phyloP scores from a whole-genome alignment of 2,797 vertebrate species.

The Nannoperca australis region DNA sequence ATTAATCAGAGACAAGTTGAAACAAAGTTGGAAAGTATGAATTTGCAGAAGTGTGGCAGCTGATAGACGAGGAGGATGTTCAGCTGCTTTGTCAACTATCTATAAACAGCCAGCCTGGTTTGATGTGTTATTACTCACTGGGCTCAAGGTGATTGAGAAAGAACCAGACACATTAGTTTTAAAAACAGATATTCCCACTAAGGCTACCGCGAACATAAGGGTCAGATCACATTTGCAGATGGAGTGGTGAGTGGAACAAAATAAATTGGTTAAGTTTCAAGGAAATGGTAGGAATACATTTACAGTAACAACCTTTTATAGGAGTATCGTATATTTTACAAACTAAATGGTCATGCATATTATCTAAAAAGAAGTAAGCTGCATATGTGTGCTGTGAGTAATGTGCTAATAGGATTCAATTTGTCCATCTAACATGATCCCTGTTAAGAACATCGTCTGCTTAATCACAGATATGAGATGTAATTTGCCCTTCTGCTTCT shows the following conservation, averaged over 20 bases:
- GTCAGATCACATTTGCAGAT: constrained; percentile 20
- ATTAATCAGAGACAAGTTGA: constrained; percentile 69
- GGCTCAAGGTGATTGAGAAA: constrained; percentile 46
- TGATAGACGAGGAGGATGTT: constrained; percentile 55
- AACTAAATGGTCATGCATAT: constrained; percentile 2
- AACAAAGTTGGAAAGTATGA: constrained; percentile 51
- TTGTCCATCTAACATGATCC: constrained; percentile 24
- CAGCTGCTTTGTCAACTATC: constrained; percentile 24
- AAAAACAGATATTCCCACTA: constrained; percentile 39
- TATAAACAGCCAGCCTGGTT: constrained; percentile 42
- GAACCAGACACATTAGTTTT: constrained; percentile 28
- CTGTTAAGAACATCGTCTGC: constrained; percentile 49
- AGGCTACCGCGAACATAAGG: constrained; percentile 3
- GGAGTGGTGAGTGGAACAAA: not conserved
- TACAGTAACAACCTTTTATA: not conserved
- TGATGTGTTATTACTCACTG: constrained; percentile 53
- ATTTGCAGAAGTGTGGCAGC: constrained; percentile 39
- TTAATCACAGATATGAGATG: constrained; percentile 41
- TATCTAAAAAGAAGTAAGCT: constrained; percentile 12
- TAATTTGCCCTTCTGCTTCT: constrained; percentile 33
- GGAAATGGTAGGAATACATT: not conserved
- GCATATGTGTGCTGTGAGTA: constrained; percentile 40
- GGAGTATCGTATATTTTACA: not conserved
- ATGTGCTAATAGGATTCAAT: constrained; percentile 37
- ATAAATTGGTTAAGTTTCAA: constrained; percentile 3